Evolutionary conservation across 1,140 invertebrate species (phyloP).

Genomic region (Brachionus rubens): DNA sequence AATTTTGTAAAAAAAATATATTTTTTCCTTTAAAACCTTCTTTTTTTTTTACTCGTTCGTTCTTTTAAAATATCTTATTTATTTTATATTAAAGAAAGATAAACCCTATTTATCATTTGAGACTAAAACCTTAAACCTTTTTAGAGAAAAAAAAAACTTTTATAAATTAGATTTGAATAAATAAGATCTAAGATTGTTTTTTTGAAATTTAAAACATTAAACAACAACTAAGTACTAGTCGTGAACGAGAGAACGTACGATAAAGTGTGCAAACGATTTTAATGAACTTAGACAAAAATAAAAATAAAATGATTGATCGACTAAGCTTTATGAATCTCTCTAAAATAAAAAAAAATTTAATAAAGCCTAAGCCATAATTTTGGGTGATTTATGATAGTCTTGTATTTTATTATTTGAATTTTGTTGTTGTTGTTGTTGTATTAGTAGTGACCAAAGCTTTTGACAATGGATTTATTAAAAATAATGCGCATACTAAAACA

Average conservation of each 20-base stretch:
- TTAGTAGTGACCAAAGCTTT: neutral
- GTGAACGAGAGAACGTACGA: neutral
- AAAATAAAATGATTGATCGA: constrained; percentile 25
- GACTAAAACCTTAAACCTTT: neutral
- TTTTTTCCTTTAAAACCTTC: neutral
- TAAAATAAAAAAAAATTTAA: constrained; percentile 22
- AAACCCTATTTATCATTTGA: constrained; percentile 25
- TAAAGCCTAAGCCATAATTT: neutral
- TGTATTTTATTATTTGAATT: neutral
- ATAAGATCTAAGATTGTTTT: too few relatives aligned
- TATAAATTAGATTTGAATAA: too few relatives aligned
- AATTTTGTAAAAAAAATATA: too few relatives aligned
- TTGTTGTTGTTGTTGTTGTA: too few relatives aligned
- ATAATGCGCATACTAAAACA: too few relatives aligned
- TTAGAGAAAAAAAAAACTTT: constrained; percentile 17
- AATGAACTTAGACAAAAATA: too few relatives aligned
- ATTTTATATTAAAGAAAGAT: constrained; percentile 14
- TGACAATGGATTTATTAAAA: constrained; percentile 1
- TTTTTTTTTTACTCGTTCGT: constrained; percentile 14
- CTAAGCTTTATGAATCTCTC: neutral
- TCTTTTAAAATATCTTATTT: constrained; percentile 27
- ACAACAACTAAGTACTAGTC: too few relatives aligned
- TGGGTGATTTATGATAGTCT: constrained; percentile 23
- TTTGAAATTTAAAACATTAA: too few relatives aligned
- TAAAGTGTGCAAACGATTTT: constrained; percentile 17